Base-by-base conservation (phyloP, 2,888 invertebrate genomes). In the Tuta absoluta region DNA sequence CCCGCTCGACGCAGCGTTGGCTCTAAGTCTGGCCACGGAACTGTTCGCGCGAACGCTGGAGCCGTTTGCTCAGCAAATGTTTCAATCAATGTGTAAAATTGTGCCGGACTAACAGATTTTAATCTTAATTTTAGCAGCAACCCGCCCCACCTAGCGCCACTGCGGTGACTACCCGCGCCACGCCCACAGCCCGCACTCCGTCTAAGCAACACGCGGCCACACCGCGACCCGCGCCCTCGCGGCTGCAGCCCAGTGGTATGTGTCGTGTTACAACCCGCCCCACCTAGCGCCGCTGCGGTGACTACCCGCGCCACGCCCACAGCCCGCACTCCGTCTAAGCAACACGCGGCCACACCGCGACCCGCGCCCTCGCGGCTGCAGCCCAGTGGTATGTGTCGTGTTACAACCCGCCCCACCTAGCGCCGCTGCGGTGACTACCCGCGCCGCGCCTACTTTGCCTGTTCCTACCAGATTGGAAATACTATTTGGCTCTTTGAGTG, bases 181-280 rank as follows among this genome's bases (percentile, higher is more conserved):
- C 79, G 66, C 77, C 84, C 7, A 71, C 83, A 0, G 73, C 80
- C 38, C 84, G 86, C 56, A 72, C 80, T 64, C 75, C 88, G 79
- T 58, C 90, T 87, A 72, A 63, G 56, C 62, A 63, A 41, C 45
- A 62, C 68, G 57, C 66, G 68, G 41, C 63, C 28, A 41, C 64
- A 41, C 57, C 63, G 48, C 68, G 66, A 58, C 65, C 69, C 23
- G 62, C 68, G 38, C 88, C 79, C 57, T 90, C 79, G 64, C 84
- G 86, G 2, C 7, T 23, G 7, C 19, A 21, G 23, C 10, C 59
- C 59, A 59, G 7, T n/a, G 59, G 59, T 59, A 41, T 21, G 23
- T 7, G 24, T 24, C 5, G 5, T 17, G 1, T 14, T n/a, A 41
- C 41, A 41, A 11, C 2, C 12, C 12, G n/a, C 5, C 41, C 11